Base-by-base conservation (phyloP, 2,888 invertebrate genomes). In the Chromoteleia sp. region DNA sequence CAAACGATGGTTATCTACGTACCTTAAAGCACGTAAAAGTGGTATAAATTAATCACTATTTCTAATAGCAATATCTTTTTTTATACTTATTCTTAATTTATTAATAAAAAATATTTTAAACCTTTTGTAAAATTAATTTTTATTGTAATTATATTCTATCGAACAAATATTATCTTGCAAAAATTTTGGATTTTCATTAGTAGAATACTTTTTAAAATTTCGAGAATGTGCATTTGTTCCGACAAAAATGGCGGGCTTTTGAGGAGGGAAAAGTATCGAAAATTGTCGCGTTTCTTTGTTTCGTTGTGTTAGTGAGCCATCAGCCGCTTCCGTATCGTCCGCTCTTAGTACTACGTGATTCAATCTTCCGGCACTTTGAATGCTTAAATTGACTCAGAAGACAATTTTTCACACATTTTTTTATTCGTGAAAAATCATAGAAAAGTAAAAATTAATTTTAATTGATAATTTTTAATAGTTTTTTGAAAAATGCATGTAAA, bases 321-420 rank as follows among this genome's bases (percentile, higher is more conserved):
- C 33, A 14, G 58, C 56, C 61, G 63, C 39, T 76, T 76, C 76
- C 76, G 59, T 68, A 43, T 75, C 41, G 30, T 48, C 50, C 59
- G 29, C 29, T 54, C 41, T 48, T 7, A 3, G 12, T 41, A 74
- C 74, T 5, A 59, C 65, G 75, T 39, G 41, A 67, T 0, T 67
- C 75, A 75, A 67, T 10, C 52, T 56, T 45, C 56, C 61, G 61
- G 61, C n/a, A 7, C 0, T 6, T 30, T 5, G 19, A 25, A 52
- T 21, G 0, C 8, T 6, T 0, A 36, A 54, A 29, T 6, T 25
- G 5, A 25, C 25, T 4, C 25, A 5, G 2, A 25, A 25, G 2
- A 25, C 25, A 4, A 4, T 4, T 4, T 25, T 2, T 25, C 25
- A 5, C 5, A 19, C 15, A 1, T 48, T 25, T 25, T 21, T 6